Evolutionary conservation across 2,888 invertebrate genomes (phyloP).

Genomic region (Meliscaeva auricollis): DNA sequence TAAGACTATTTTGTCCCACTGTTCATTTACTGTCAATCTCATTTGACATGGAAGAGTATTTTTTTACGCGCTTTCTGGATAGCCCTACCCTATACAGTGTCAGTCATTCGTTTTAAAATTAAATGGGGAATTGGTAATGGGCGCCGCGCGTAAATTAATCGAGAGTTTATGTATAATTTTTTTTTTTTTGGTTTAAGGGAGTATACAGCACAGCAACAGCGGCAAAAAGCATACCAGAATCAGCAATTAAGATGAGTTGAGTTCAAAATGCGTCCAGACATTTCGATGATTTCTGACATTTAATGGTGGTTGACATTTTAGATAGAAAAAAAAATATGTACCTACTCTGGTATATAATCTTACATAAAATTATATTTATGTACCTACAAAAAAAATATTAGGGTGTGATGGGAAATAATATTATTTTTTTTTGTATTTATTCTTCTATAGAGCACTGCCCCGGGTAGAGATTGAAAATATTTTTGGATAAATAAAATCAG

Average conservation of each 20-base stretch:
- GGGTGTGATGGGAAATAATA: constrained; percentile 38
- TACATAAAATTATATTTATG: not conserved
- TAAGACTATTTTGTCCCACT: not conserved
- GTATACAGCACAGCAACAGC: not conserved
- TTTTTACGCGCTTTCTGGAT: not conserved
- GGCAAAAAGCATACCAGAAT: not conserved
- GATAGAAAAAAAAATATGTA: not conserved
- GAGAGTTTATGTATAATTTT: not conserved
- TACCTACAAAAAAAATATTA: not conserved
- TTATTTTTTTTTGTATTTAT: constrained; percentile 1
- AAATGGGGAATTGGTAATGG: constrained; percentile 42
- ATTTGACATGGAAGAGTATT: constrained; percentile 5
- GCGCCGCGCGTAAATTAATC: constrained; percentile 38
- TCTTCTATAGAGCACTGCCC: too few relatives aligned
- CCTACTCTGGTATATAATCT: not conserved
- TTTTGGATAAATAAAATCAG: constrained; percentile 3
- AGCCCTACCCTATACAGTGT: constrained; percentile 55
- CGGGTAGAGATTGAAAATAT: constrained; percentile 3
- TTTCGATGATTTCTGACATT: constrained; percentile 41
- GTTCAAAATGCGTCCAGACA: constrained; percentile 34
- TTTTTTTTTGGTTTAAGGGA: constrained; percentile 36
- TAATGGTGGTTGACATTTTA: constrained; percentile 45
- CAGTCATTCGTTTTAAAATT: constrained; percentile 43
- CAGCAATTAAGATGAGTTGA: constrained; percentile 55
- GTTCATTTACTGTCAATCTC: not conserved